Evolutionary conservation across 1,140 invertebrate species (phyloP), one percentile per base, ranked within the genome.

Genomic region (Ceratoteleas bidentatus): DNA sequence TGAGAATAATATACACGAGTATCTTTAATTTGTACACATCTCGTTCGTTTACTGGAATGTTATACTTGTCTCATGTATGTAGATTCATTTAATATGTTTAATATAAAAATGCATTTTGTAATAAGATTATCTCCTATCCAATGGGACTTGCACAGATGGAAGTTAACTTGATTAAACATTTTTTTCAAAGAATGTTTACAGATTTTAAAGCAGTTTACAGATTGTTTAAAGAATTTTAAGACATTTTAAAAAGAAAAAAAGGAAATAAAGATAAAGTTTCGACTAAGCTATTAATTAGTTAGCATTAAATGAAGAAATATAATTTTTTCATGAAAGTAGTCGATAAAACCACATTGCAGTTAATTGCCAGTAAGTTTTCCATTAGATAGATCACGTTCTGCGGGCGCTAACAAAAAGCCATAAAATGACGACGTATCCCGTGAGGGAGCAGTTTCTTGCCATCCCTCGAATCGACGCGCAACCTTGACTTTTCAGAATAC

Each of bases 401-500:
- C 36, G 2, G 32, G 13, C 11, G 47, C 15, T 6, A 14, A 47
- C 36, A 13, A 33, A 58, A 52, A 50, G 53, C 9, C 70, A n/a
- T 58, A 74, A 65, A 65, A 9, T 34, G 15, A 49, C n/a, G 15
- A 33, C 14, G 24, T 11, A n/a, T 74, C 70, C 60, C 70, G 16
- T 49, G 70, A 74, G 70, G 16, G 8, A 40, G 32, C 8, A 13
- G 11, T 65, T 65, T 64, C 24, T 49, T 61, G 24, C 32, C 52
- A 74, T 24, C 70, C 61, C 61, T 65, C 61, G 53, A 58, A 57
- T 80, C 14, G 33, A 16, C 36, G 36, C n/a, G 40, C 38, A 15
- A 32, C 58, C 60, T 81, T 78, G 77, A 79, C 60, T 74, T 74
- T 65, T 58, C 32, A 50, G 43, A 47, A 64, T 69, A 57, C 60